Conservation (phyloP, 2,113 vertebrate genomes). For the Corythoichthys intestinalis region DNA sequence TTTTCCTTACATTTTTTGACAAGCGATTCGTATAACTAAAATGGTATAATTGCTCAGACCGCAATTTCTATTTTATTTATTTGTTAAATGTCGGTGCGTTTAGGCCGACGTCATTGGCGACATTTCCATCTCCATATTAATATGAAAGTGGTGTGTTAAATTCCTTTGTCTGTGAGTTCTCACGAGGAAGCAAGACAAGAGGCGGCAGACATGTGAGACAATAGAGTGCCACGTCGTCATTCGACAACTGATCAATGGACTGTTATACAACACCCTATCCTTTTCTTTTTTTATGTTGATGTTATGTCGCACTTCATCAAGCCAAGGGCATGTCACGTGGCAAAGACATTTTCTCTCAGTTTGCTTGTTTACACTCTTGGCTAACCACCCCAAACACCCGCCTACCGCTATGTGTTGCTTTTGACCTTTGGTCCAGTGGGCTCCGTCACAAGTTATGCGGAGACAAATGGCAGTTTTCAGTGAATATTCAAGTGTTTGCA, state of each 20-base stretch:
- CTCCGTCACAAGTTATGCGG: conserved; percentile 29
- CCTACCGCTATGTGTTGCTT: conserved; percentile 15
- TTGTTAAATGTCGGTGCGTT: background rate
- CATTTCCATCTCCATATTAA: background rate
- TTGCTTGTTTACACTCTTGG: conserved; percentile 13
- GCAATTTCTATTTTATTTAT: background rate
- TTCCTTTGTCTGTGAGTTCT: background rate
- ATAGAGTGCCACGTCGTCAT: conserved; percentile 44
- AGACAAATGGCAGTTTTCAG: conserved; percentile 38
- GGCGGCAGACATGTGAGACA: conserved; percentile 38
- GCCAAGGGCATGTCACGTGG: background rate
- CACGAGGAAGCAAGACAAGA: conserved; percentile 1
- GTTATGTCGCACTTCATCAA: background rate
- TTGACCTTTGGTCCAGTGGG: conserved; percentile 57
- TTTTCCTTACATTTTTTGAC: background rate
- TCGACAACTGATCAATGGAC: conserved; percentile 53
- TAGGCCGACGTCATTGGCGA: background rate
- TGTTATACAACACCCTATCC: conserved; percentile 47
- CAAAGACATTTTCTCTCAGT: background rate
- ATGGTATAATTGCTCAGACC: background rate
- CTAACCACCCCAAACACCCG: background rate
- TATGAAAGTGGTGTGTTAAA: background rate
- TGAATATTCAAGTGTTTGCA: conserved; percentile 26
- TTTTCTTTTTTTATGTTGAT: background rate
- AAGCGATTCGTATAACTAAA: background rate